These are phyloP conservation scores for Mactromeris polynyma DNA, from an alignment of 2,888 invertebrate genomes.

Conservation along the genomic window DNA sequence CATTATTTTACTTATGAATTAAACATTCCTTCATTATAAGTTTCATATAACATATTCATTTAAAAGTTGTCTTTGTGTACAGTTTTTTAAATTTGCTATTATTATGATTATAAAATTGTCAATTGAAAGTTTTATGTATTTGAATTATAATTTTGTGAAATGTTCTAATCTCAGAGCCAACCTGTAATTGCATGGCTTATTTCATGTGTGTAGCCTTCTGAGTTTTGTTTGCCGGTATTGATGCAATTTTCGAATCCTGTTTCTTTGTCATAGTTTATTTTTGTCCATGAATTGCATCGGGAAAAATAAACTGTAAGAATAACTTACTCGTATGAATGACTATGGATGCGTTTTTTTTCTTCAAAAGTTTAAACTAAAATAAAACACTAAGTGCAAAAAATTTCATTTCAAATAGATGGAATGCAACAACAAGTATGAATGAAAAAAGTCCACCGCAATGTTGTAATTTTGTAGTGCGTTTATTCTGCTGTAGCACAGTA, in stretches of 20 bases:
- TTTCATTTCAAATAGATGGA: not conserved
- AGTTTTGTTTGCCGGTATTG: constrained; percentile 24
- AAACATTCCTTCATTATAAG: no score
- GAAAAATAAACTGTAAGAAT: not conserved
- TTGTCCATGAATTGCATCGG: not conserved
- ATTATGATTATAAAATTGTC: not conserved
- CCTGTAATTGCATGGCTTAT: constrained; percentile 45
- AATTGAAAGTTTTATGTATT: constrained; percentile 8
- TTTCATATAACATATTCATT: not conserved
- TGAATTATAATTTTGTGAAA: not conserved
- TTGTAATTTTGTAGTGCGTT: constrained; percentile 33
- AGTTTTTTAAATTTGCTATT: not conserved
- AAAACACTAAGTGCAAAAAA: not conserved
- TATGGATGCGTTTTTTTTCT: not conserved
- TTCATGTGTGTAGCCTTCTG: constrained; percentile 41
- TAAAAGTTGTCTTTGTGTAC: not conserved
- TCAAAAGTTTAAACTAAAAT: not conserved
- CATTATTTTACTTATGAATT: no score
- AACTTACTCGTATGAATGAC: not conserved
- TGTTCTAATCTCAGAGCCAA: not conserved
- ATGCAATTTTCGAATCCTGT: not conserved
- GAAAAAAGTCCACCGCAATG: not conserved
- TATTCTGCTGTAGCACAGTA: constrained; percentile 18
- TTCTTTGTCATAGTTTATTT: not conserved
- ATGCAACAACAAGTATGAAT: not conserved